Base-by-base conservation (phyloP, 2,888 invertebrate species). In the Bembecia ichneumoniformis region DNA sequence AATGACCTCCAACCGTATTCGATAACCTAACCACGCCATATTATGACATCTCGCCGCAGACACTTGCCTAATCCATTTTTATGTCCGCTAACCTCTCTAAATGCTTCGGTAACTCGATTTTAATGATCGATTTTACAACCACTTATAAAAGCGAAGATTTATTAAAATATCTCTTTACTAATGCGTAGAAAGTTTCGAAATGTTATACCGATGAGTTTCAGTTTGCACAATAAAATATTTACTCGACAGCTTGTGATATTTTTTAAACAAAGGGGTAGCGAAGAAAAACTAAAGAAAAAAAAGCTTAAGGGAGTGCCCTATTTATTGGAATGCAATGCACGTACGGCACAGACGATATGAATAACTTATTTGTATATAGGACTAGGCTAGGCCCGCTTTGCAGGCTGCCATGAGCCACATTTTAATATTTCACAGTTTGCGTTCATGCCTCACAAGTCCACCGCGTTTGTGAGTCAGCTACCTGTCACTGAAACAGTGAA, bases 261-360 rank as follows among this genome's bases (percentile, higher is more conserved):
- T 20, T 28, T 28, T 36, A 51, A 51, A 51, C 44, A 51, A n/a
- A 50, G 17, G 47, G 47, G 43, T 35, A 50, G 40, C 43, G 11
- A 9, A 34, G 43, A 35, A 47, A 50, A 50, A 36, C 50, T 50
- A 50, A 47, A 50, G 28, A 50, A 47, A 16, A 34, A 4, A 28
- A n/a, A 11, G 14, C 11, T 44, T 17, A 44, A 17, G 50, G 46
- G 47, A 47, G 48, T 47, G 66, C 62, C 66, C 62, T 64, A 65
- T 68, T 66, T 66, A 63, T 72, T 66, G 58, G 67, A 58, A 71
- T 58, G 62, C 71, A 59, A 59, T 63, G 64, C 76, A 75, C 72
- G 72, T 70, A 68, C 66, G 43, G 46, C 34, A 40, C 34, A 36
- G 16, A 40, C 13, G 17, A 43, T 40, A 53, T 53, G 51, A 51